These are phyloP conservation scores for Andrena haemorrhoa DNA, from an alignment of 2,888 invertebrate genomes.

Conservation along the genomic window DNA sequence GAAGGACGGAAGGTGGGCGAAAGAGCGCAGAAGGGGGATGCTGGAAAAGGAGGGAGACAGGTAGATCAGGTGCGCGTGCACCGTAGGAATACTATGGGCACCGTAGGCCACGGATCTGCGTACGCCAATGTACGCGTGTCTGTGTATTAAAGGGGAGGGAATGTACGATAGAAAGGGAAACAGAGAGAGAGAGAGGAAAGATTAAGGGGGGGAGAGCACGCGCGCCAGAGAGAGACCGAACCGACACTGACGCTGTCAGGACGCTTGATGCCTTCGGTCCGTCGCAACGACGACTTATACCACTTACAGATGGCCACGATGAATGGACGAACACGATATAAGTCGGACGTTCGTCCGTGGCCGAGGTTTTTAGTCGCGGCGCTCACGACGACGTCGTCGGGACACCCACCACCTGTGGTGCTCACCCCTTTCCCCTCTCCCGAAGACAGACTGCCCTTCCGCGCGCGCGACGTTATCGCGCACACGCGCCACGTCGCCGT, in stretches of 20 bases:
- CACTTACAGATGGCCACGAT: not conserved
- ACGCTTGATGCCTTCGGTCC: not conserved
- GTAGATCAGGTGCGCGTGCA: conserved; percentile 46
- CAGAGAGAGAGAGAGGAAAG: conserved; percentile 10
- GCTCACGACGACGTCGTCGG: conserved; percentile 58
- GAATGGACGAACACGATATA: conserved; percentile 8
- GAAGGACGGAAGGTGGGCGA: conserved; percentile 28
- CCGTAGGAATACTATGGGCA: conserved; percentile 50
- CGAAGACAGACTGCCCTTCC: conserved; percentile 22
- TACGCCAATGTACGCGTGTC: not conserved
- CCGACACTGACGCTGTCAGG: conserved; percentile 40
- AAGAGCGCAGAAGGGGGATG: conserved; percentile 41
- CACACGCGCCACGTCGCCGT: conserved; percentile 33
- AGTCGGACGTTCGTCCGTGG: conserved; percentile 41
- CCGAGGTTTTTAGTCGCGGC: conserved; percentile 51
- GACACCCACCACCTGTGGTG: conserved; percentile 72
- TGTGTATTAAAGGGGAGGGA: too few species aligned
- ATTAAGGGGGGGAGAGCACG: conserved; percentile 14
- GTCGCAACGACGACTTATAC: conserved; percentile 22
- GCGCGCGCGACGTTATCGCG: conserved; percentile 42
- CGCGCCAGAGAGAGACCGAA: conserved; percentile 36
- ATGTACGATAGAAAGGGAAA: not conserved
- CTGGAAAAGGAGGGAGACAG: conserved; percentile 47
- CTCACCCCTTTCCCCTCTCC: conserved; percentile 32
- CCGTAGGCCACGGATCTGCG: conserved; percentile 1